phyloP scores from a whole-genome alignment of 2,113 vertebrate genomes.

The Monopterus albus region DNA sequence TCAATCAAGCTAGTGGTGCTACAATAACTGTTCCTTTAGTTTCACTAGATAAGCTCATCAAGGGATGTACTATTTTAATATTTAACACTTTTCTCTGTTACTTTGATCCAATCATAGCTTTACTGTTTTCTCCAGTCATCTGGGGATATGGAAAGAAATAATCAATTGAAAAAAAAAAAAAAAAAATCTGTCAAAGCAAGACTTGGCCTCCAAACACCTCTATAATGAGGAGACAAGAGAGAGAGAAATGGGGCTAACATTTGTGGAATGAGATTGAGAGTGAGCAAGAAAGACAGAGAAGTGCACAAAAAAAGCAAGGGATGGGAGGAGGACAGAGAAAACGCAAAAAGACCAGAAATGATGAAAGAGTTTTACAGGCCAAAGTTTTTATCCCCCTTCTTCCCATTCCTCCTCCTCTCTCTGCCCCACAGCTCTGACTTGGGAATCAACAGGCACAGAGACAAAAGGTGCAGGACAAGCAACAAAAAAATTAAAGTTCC shows the following conservation, averaged over 20 bases:
- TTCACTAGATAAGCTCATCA: no score
- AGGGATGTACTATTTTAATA: no score
- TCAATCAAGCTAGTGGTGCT: no score
- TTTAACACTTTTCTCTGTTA: neutral
- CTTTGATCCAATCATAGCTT: conserved; percentile 12
- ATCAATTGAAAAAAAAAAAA: conserved; percentile 46
- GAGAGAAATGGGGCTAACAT: conserved; percentile 31
- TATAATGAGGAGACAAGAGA: no score
- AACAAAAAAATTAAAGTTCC: conserved; percentile 4
- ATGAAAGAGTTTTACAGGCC: conserved; percentile 10
- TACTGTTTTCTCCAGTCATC: neutral
- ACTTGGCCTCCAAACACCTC: conserved; percentile 31
- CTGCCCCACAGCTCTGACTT: conserved; percentile 28
- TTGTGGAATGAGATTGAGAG: conserved; percentile 22
- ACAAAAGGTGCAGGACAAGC: neutral
- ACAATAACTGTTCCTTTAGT: no score
- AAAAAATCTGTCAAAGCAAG: no score
- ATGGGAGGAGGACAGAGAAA: neutral
- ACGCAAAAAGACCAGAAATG: conserved; percentile 18
- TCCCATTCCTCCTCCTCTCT: conserved; percentile 7
- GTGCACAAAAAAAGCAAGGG: neutral
- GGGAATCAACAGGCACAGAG: conserved; percentile 37
- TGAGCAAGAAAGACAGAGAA: no score
- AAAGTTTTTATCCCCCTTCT: neutral
- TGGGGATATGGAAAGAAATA: neutral